These are phyloP conservation scores for Pyrochroa serraticornis DNA, from an alignment of 2,888 invertebrate genomes.

Conservation along the genomic window DNA sequence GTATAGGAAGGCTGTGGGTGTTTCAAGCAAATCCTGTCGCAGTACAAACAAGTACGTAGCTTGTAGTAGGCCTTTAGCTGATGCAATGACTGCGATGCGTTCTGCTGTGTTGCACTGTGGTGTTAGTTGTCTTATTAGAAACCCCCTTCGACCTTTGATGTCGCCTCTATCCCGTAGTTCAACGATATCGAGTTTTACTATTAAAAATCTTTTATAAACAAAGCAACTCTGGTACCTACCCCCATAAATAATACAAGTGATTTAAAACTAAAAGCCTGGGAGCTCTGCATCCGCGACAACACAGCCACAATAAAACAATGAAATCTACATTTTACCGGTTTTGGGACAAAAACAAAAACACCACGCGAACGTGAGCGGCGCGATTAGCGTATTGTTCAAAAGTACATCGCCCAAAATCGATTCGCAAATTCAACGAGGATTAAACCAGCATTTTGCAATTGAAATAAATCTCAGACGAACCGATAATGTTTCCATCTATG, in stretches of 20 bases:
- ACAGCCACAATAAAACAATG: constrained; percentile 49
- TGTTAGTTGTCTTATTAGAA: constrained; percentile 56
- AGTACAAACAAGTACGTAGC: constrained; percentile 69
- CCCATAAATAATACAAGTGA: no score
- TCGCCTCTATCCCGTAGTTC: constrained; percentile 45
- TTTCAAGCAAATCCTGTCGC: constrained; percentile 65
- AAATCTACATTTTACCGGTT: background rate
- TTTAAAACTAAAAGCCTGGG: constrained; percentile 13
- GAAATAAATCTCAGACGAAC: no score
- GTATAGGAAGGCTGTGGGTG: constrained; percentile 67
- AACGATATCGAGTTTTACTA: background rate
- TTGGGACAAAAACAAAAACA: no score
- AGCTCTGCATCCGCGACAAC: constrained; percentile 52
- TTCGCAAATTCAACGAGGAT: no score
- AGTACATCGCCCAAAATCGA: no score
- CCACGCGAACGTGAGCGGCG: no score
- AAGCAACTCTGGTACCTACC: constrained; percentile 4
- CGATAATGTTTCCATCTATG: no score
- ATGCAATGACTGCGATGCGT: constrained; percentile 53
- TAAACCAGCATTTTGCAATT: no score
- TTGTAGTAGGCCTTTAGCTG: constrained; percentile 58
- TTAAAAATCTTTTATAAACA: constrained; percentile 1
- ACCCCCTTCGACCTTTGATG: constrained; percentile 51
- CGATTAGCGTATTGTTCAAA: no score
- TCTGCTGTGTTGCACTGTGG: constrained; percentile 56